A percentile compares a stretch with the other conserved stretches of the same genome.
Evolutionary conservation across 2,888 invertebrate genomes (phyloP).

Genomic region (Plebejus anna): DNA sequence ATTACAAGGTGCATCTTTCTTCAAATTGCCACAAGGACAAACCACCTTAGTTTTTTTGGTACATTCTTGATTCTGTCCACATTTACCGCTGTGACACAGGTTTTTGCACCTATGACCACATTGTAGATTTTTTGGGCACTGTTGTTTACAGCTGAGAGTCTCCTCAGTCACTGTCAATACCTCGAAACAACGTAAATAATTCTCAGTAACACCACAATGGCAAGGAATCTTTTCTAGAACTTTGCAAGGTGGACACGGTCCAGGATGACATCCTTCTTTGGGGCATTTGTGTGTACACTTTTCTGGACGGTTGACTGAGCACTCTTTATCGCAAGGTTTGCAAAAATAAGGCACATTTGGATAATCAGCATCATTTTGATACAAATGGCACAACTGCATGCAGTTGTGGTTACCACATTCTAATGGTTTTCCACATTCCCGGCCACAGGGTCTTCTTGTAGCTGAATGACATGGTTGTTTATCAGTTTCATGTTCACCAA

Average conservation of each 20-base stretch:
- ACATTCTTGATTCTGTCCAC: constrained; percentile 84
- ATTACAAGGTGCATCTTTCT: constrained; percentile 86
- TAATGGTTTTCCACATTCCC: constrained; percentile 85
- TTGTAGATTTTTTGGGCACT: constrained; percentile 91
- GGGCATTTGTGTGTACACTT: constrained; percentile 89
- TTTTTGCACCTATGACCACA: constrained; percentile 92
- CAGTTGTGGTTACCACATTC: constrained; percentile 91
- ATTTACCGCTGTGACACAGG: constrained; percentile 86
- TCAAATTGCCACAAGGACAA: constrained; percentile 89
- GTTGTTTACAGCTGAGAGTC: constrained; percentile 86
- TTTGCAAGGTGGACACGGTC: constrained; percentile 87
- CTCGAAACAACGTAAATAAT: constrained; percentile 87
- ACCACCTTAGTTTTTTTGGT: constrained; percentile 88
- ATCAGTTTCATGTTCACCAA: constrained; percentile 86
- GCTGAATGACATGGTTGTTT: constrained; percentile 86
- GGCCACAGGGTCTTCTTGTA: constrained; percentile 86
- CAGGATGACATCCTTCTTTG: constrained; percentile 84
- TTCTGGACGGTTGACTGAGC: constrained; percentile 82
- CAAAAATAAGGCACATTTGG: constrained; percentile 71
- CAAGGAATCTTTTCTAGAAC: constrained; percentile 85
- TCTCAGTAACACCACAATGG: constrained; percentile 89
- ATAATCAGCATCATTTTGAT: constrained; percentile 48
- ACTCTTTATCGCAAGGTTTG: constrained; percentile 74
- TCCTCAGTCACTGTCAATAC: constrained; percentile 77
- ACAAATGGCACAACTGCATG: constrained; percentile 84